Evolutionary conservation across 2,888 invertebrate species (phyloP).

Genomic region (Alloscopus bannaensis): DNA sequence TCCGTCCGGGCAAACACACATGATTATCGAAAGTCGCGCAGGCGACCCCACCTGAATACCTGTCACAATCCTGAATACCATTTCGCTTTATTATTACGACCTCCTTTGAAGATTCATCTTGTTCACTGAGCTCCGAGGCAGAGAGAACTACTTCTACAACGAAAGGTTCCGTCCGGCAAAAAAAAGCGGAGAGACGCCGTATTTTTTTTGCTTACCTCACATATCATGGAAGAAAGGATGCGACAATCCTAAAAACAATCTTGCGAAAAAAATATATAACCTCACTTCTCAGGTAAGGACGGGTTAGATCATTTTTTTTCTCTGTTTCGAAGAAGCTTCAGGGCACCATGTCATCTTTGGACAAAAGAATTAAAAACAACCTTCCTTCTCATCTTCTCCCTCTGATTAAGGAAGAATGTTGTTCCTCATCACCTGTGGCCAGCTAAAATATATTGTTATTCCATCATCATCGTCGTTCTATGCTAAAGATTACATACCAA

Average conservation of each 20-base stretch:
- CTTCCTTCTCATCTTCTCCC: constrained; percentile 37
- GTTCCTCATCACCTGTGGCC: constrained; percentile 41
- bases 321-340: too few relatives aligned
- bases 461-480: constrained; percentile 37
- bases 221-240: constrained; percentile 17
- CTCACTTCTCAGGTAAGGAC: too few relatives aligned
- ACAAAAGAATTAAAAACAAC: constrained; percentile 1
- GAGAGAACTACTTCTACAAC: constrained; percentile 25
- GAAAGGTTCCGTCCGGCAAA: constrained; percentile 25
- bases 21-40: constrained; percentile 21
- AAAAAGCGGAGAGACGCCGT: too few relatives aligned
- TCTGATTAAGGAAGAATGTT: constrained; percentile 60
- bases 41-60: constrained; percentile 60
- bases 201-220: too few relatives aligned
- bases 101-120: constrained; percentile 59
- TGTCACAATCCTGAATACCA: constrained; percentile 56
- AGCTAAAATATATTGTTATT: constrained; percentile 17
- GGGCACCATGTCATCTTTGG: constrained; percentile 25
- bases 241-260: constrained; percentile 39
- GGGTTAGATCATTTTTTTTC: too few relatives aligned
- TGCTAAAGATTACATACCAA: neutral
- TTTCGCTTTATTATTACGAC: constrained; percentile 56
- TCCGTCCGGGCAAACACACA: constrained; percentile 21
- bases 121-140: constrained; percentile 27
- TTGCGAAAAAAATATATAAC: too few relatives aligned